A percentile compares a stretch with the other conserved stretches of the same genome.
These are phyloP conservation scores for Aptenodytes patagonicus DNA, from an alignment of 2,113 vertebrate species.

Conservation along the genomic window DNA sequence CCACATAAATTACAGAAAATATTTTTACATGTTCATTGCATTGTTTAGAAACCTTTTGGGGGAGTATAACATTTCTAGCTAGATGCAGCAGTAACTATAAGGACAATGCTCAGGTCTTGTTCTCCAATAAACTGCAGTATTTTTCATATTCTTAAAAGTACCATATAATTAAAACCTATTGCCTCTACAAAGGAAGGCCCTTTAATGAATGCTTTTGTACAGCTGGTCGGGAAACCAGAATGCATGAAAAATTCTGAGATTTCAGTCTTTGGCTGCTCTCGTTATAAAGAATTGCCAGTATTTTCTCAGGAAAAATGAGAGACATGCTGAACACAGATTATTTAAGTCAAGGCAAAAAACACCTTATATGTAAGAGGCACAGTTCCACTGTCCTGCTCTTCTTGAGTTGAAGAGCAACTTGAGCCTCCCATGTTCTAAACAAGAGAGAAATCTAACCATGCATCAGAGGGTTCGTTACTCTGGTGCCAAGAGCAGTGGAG, in stretches of 20 bases:
- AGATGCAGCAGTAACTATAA: not conserved
- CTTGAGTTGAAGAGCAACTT: not conserved
- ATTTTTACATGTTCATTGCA: not conserved
- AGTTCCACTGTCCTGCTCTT: not conserved
- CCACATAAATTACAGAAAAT: not conserved
- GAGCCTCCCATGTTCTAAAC: not conserved
- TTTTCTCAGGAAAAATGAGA: not conserved
- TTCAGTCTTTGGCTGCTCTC: not conserved
- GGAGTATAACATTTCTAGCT: not conserved
- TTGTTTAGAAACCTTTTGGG: not conserved
- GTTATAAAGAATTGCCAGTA: not conserved
- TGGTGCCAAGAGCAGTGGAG: not conserved
- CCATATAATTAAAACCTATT: not conserved
- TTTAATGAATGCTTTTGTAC: not conserved
- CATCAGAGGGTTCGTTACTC: not conserved
- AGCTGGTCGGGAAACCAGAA: not conserved
- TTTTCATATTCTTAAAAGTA: not conserved
- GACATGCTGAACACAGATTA: not conserved
- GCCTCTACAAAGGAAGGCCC: not conserved
- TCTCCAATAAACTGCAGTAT: not conserved
- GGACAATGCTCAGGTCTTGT: not conserved
- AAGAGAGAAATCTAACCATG: not conserved
- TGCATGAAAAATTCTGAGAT: not conserved
- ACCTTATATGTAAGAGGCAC: not conserved
- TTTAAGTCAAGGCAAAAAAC: not conserved